Conservation (phyloP, 1,140 invertebrate genomes). For the Thaumatotibia leucotreta region DNA sequence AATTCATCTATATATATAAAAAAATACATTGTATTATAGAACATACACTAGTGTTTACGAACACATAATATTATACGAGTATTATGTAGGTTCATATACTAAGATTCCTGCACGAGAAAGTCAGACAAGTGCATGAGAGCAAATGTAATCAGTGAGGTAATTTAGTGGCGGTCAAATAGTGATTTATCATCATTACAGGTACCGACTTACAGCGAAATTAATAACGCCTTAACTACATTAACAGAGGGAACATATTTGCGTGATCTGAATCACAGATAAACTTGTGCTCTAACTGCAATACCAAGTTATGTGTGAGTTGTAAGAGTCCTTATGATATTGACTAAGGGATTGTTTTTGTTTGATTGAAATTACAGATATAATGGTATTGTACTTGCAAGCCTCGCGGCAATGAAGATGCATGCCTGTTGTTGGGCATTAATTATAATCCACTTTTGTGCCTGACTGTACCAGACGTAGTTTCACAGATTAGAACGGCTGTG, state of each 20-base stretch:
- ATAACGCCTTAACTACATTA: not conserved
- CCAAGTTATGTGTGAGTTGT: not conserved
- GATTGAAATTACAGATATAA: not conserved
- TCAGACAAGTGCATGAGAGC: not conserved
- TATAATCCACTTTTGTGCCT: not conserved
- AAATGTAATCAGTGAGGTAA: slow-evolving; percentile 4
- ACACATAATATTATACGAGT: too few species aligned
- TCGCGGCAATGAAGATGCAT: slow-evolving; percentile 2
- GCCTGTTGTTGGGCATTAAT: slow-evolving; percentile 3
- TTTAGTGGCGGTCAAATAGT: slow-evolving; percentile 1
- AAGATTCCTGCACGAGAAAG: not conserved
- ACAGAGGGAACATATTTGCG: not conserved
- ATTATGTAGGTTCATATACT: not conserved
- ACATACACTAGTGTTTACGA: not conserved
- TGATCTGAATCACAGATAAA: not conserved
- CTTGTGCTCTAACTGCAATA: not conserved
- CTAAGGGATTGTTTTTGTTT: not conserved
- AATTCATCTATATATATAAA: too few species aligned
- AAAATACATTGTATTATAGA: too few species aligned
- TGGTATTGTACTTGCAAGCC: not conserved
- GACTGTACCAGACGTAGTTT: not conserved
- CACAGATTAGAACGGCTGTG: not conserved
- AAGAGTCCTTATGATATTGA: not conserved
- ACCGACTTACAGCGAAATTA: not conserved
- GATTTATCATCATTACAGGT: slow-evolving; percentile 8